Evolutionary conservation across 2,113 vertebrate species (phyloP), one percentile per base, ranked within the genome.

Genomic region (Odobenus rosmarus): DNA sequence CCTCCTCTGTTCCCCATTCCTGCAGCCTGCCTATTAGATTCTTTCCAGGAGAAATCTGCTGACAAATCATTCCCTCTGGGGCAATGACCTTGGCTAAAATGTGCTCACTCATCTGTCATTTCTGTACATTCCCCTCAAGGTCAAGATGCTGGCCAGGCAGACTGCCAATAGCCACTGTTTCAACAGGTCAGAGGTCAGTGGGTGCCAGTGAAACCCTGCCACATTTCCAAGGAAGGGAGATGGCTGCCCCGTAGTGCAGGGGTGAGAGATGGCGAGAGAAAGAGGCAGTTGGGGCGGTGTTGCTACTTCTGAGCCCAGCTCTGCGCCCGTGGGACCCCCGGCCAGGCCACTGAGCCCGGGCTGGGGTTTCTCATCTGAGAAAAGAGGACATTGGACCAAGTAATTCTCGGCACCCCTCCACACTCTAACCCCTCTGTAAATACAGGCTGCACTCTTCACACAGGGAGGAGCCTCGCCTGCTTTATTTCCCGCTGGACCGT

Each of bases 381-480:
- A 82, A 39, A 53, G 51, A 74, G 46, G 57, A 55, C 53, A 71
- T 1, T 55, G 28, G 33, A 53, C 57, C 16, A 0, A 26, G 23
- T 31, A 39, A 55, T n/a, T 49, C 36, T 9, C 8, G 13, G 69
- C 69, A 42, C 1, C 23, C 57, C 88, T 84, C 82, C 53, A 1
- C 16, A 59, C 55, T 61, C 57, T 21, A 74, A 53, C 10, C 0
- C 42, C 74, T 24, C 11, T 15, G 24, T 61, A 72, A 82, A 53
- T 5, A n/a, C 0, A 72, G 53, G 46, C 3, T 33, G 62, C 28
- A 24, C 4, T 4, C 6, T 16, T 12, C 3, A 0, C 4, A 24
- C 4, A 11, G 19, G 57, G 62, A 15, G n/a, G 26, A 19, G 14
- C 55, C n/a, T 1, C 3, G 28, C n/a, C 86, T 42, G 42, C 5